Evolutionary conservation across 1,140 invertebrate species (phyloP).

Genomic region (Steinernema feltiae): DNA sequence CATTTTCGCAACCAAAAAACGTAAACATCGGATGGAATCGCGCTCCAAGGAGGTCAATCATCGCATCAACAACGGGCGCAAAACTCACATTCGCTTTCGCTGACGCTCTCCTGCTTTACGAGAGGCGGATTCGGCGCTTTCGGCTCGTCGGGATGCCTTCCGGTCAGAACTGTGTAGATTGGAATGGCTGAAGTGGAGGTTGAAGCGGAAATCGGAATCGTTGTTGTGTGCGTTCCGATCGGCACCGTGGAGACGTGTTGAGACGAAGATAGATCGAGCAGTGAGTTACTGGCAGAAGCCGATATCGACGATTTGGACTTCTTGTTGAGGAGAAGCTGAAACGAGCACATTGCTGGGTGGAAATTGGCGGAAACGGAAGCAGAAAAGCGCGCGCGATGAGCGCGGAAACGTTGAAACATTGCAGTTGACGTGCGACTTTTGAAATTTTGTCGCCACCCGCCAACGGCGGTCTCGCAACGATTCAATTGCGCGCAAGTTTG

Average conservation of each 20-base stretch:
- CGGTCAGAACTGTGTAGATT: not conserved
- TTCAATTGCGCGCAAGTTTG: not conserved
- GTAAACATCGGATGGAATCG: no score
- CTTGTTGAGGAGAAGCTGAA: constrained; percentile 12
- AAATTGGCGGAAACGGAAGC: not conserved
- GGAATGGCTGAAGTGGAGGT: not conserved
- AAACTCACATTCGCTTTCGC: constrained; percentile 2
- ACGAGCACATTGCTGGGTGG: not conserved
- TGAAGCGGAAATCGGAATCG: not conserved
- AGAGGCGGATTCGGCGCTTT: not conserved
- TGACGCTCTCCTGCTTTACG: constrained; percentile 9
- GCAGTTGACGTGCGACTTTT: not conserved
- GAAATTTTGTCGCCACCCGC: not conserved
- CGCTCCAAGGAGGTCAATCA: not conserved
- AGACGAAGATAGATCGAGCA: not conserved
- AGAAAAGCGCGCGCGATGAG: not conserved
- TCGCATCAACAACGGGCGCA: not conserved
- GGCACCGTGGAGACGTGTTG: constrained; percentile 10
- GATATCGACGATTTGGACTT: not conserved
- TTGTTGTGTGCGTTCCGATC: not conserved
- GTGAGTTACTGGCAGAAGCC: not conserved
- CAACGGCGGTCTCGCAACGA: not conserved
- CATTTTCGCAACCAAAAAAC: not conserved
- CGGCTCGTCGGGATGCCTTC: not conserved
- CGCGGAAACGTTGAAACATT: not conserved